Evolutionary conservation across 2,113 vertebrate genomes (phyloP), one percentile per base, ranked within the genome.

Genomic region (Oxyura jamaicensis): DNA sequence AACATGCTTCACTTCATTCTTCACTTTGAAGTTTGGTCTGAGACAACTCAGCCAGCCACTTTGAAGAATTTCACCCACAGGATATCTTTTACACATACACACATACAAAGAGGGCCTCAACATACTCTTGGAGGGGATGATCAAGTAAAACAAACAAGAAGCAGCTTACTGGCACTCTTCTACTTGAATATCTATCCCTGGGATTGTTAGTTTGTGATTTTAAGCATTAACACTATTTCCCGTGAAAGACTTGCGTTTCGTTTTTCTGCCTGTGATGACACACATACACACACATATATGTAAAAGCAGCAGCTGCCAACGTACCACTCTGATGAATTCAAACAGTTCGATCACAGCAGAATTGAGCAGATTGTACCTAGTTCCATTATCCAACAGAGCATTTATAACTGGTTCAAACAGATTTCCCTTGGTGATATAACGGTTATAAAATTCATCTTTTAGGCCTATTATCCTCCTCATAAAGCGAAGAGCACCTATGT

Each of bases 381-480:
- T 99, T 92, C 99, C 99, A 31, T 99, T 99, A 97, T 99, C 99
- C 97, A 99, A 97, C 97, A 99, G 98, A 78, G 99, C 99, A 14
- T 99, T 99, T 96, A 99, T 99, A 92, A 99, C 99, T 6, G 99
- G 99, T 92, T 99, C 99, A 97, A 99, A 99, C 72, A 99, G 98
- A 97, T 99, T 99, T 90, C 99, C 99, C 98, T 99, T 99, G 96
- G 99, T 99, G 97, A 99, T 99, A 91, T 99, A 99, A 86, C 99
- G 99, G 97, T 99, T 99, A 94, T 99, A 99, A 97, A 99, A 99
- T 91, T 99, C 99, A 90, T 99, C 99, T 94, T 99, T 99, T 84
- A 99, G 98, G 46, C 99, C 99, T 48, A 99, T 99, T 97, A 99
- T 99, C 84, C 99, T 98, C 94, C 99, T 99, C 99, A 99, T 99